Evolutionary conservation across 2,113 vertebrate species (phyloP), one percentile per base, ranked within the genome.

Genomic region (Lanius collurio): DNA sequence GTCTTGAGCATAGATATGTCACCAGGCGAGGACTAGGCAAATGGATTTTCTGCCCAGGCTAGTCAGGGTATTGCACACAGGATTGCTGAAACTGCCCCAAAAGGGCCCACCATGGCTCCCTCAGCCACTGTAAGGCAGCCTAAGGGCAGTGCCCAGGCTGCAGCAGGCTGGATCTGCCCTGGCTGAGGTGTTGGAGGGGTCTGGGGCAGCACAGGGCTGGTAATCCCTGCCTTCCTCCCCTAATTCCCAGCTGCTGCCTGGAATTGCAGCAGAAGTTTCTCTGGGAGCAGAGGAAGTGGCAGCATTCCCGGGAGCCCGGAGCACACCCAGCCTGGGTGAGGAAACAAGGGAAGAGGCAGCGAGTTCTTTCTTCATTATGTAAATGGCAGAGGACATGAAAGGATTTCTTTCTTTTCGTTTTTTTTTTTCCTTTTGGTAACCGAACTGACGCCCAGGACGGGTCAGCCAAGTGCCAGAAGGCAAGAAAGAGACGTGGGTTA

Each of bases 321-420:
- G 81, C 93, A 95, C 96, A 56, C 95, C 95, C 94, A 93, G 63
- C 57, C 55, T 5, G 0, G 24, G 76, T 80, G 85, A 64, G 90
- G 89, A 90, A 94, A 87, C 4, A 1, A 18, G 69, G 69, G 42
- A 78, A 90, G 33, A 65, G 33, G 46, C 49, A 65, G 9, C 0
- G 35, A 75, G 67, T 1, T 95, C 85, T 96, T 96, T 86, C 75
- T 63, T 77, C 46, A 89, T 84, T 86, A 95, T 93, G 92, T 71
- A 96, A 97, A 97, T 97, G 70, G 37, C 5, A 37, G 85, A 60
- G 41, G 75, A 86, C 50, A 85, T 73, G n/a, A 94, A 78, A 42
- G 67, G 84, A 44, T 94, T 91, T 44, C 22, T 57, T 24, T 30
- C 28, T 44, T 33, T 35, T 30, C 0, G 2, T 1, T 15, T 28